Conservation (phyloP, 2,797 vertebrate genomes). For the Sylvilagus floridanus region DNA sequence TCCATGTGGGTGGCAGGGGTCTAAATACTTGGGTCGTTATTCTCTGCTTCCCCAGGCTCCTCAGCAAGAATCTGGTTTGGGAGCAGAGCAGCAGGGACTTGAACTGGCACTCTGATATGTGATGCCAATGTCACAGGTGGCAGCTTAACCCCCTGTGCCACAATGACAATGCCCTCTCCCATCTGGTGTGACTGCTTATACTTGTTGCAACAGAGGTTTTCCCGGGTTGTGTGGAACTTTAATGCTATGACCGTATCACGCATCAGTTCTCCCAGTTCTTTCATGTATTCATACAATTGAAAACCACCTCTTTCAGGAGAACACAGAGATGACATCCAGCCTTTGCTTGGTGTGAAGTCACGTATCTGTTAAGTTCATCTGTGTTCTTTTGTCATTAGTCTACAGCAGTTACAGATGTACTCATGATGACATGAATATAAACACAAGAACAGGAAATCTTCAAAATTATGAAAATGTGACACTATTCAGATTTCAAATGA, state of each 20-base stretch:
- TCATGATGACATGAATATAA: not conserved
- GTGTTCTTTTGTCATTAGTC: not conserved
- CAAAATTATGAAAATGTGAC: too few species aligned
- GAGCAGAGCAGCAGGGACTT: too few species aligned
- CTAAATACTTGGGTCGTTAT: too few species aligned
- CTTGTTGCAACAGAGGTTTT: not conserved
- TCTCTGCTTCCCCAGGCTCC: too few species aligned
- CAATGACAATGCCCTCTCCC: too few species aligned
- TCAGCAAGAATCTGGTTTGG: too few species aligned
- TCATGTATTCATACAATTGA: not conserved
- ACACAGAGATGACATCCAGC: not conserved
- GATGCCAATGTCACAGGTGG: too few species aligned
- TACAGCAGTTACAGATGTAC: not conserved
- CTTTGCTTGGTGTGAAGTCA: not conserved
- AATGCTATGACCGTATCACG: accelerated
- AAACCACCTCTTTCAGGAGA: not conserved
- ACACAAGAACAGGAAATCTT: not conserved
- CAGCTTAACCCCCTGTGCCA: too few species aligned
- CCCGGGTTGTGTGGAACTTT: not conserved
- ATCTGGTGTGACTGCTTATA: too few species aligned
- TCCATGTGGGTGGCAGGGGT: too few species aligned
- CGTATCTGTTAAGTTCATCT: not conserved
- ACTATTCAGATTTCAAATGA: too few species aligned
- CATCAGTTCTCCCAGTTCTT: not conserved
- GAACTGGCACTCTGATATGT: too few species aligned